Percentiles rank a stretch among this genome's conserved stretches.
Conservation (phyloP, 2,797 vertebrate species). For the Eulemur albifrons region DNA sequence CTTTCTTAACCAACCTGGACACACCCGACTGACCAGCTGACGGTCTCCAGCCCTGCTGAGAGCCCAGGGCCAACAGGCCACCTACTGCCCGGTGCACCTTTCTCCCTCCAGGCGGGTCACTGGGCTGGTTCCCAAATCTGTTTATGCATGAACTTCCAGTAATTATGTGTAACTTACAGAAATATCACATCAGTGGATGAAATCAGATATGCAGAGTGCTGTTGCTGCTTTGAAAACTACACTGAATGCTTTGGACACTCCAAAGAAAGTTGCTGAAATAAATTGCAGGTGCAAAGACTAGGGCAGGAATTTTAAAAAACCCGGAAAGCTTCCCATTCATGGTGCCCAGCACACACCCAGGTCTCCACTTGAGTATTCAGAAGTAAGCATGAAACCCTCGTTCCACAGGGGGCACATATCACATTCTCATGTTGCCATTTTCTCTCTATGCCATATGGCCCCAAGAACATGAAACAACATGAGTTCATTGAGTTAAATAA, state of each 20-base stretch:
- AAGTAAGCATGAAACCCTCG: not conserved
- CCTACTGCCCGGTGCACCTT: accelerated
- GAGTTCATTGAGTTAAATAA: not conserved
- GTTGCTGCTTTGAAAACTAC: not conserved
- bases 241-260: not conserved
- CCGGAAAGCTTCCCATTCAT: not conserved
- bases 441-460: not conserved
- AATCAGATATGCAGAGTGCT: not conserved
- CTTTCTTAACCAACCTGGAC: not conserved
- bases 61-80: too few relatives aligned
- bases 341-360: not conserved
- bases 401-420: not conserved
- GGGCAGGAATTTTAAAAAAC: not conserved
- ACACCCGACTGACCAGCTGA: not conserved
- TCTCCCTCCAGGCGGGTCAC: not conserved
- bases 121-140: not conserved
- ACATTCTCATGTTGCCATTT: not conserved
- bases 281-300: not conserved
- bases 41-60: not conserved
- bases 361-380: not conserved
- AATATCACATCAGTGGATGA: not conserved
- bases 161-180: not conserved
- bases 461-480: not conserved
- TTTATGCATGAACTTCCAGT: not conserved
- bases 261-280: not conserved